Evolutionary conservation across 2,113 vertebrate species (phyloP).

Genomic region (Emydura subglobosa): DNA sequence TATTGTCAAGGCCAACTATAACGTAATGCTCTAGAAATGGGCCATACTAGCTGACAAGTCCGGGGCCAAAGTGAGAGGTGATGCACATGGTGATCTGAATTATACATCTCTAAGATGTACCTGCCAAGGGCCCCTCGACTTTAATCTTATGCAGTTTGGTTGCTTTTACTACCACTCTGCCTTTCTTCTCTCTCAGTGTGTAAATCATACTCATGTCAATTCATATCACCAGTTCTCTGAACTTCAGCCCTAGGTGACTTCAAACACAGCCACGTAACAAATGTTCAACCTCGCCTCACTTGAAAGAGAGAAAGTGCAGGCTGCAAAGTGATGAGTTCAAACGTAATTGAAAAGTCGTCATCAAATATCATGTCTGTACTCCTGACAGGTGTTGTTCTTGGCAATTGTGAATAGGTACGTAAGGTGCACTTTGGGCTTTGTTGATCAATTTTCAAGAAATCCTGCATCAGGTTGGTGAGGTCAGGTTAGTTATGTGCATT

Average conservation of each 20-base stretch:
- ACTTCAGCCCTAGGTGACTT: background rate
- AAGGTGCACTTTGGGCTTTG: background rate
- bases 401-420: background rate
- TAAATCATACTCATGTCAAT: background rate
- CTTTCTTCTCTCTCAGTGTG: background rate
- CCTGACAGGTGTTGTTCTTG: background rate
- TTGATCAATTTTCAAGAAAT: background rate
- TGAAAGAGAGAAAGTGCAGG: background rate
- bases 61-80: background rate
- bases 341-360: background rate
- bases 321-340: background rate
- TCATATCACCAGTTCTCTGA: background rate
- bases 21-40: background rate
- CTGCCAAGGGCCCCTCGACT: background rate
- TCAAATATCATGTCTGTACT: background rate
- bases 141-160: background rate
- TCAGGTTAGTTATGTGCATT: background rate
- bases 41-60: background rate
- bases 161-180: background rate
- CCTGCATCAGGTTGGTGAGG: background rate
- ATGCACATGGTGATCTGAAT: background rate
- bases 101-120: background rate
- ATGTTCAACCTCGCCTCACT: fast-evolving
- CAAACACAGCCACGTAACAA: background rate
- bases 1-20: background rate